These are phyloP conservation scores for Pachydiplax longipennis DNA, from an alignment of 2,888 invertebrate genomes.

Conservation along the genomic window DNA sequence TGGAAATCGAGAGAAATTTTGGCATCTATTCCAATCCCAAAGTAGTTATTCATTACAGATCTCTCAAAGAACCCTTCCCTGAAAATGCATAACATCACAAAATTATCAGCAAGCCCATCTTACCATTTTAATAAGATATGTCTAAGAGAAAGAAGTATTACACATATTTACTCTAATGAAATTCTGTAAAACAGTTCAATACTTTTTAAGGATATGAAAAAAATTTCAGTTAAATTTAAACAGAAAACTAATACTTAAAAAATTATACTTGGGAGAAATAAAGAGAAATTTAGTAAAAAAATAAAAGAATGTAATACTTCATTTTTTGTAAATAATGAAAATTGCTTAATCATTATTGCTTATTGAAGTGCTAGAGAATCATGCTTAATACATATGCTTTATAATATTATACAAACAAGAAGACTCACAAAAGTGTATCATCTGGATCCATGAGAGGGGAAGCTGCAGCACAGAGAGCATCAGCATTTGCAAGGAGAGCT, in stretches of 20 bases:
- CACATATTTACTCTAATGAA: background rate
- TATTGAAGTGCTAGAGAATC: too few species aligned
- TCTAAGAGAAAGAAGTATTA: background rate
- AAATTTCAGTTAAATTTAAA: too few species aligned
- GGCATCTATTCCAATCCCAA: slow-evolving; percentile 97
- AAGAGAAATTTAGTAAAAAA: too few species aligned
- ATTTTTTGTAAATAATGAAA: too few species aligned
- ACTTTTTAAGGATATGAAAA: too few species aligned
- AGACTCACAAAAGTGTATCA: slow-evolving; percentile 73
- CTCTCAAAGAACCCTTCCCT: slow-evolving; percentile 90
- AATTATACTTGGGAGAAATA: too few species aligned
- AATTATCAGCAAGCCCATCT: background rate
- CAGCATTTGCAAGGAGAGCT: slow-evolving; percentile 93
- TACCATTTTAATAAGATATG: background rate
- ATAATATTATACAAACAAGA: background rate
- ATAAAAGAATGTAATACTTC: too few species aligned
- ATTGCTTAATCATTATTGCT: too few species aligned
- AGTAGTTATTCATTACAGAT: slow-evolving; percentile 99
- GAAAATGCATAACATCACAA: slow-evolving; percentile 49
- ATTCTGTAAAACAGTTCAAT: too few species aligned
- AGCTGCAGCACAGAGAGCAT: slow-evolving; percentile 95
- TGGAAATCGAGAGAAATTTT: slow-evolving; percentile 97
- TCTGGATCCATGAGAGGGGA: slow-evolving; percentile 94
- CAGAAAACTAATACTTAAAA: too few species aligned
- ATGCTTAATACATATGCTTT: too few species aligned